phyloP scores from a whole-genome alignment of 2,888 invertebrate species.

The Eudasyphora cyanicolor region DNA sequence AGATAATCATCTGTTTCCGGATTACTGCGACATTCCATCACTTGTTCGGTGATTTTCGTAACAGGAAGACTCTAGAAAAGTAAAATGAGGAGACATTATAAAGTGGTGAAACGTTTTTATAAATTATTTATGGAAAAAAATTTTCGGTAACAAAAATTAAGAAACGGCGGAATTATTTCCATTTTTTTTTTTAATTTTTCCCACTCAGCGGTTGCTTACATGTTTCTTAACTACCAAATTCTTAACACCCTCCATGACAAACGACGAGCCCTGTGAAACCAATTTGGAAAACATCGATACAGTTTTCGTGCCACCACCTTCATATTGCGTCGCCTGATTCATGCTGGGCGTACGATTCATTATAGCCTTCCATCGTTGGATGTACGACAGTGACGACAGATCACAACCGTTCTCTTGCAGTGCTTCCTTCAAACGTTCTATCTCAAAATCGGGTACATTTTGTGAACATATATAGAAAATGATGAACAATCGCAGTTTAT shows the following conservation, averaged over 20 bases:
- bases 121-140: not conserved
- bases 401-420: constrained; percentile 91
- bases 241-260: constrained; percentile 99
- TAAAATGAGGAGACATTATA: not conserved
- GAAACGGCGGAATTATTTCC: not conserved
- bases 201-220: constrained; percentile 83
- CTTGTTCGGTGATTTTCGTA: constrained; percentile 93
- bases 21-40: constrained; percentile 90
- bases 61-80: constrained; percentile 93
- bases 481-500: constrained; percentile 95
- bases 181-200: not conserved
- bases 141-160: not conserved
- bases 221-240: constrained; percentile 99
- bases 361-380: constrained; percentile 91
- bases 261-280: constrained; percentile 97
- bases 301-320: constrained; percentile 96
- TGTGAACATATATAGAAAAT: constrained; percentile 94
- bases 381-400: constrained; percentile 90
- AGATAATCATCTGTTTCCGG: constrained; percentile 92
- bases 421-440: constrained; percentile 90
- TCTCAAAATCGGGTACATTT: constrained; percentile 89
- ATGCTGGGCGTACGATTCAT: constrained; percentile 76
- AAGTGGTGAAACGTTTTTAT: not conserved
- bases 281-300: constrained; percentile 99
- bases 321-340: constrained; percentile 89